Evolutionary conservation across 1,140 invertebrate genomes (phyloP), one percentile per base, ranked within the genome.

Genomic region (Phymastichus coffea): DNA sequence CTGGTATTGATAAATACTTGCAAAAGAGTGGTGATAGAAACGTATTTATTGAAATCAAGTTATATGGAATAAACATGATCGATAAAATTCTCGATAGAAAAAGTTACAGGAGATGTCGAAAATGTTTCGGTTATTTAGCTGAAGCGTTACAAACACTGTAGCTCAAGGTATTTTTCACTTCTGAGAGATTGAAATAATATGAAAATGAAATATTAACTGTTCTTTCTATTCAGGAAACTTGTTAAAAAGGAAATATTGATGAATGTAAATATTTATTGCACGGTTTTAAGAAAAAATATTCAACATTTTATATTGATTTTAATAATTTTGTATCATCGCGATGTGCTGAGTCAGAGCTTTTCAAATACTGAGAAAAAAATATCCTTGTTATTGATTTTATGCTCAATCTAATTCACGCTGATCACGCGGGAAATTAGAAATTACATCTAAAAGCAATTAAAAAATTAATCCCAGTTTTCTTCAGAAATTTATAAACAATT

Each of bases 1-100:
- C 17, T 38, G 51, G 43, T 9, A 60, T 66, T 17, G 60, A 57
- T n/a, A 59, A 57, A 46, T 66, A 60, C 48, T 30, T 66, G 8
- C 30, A 37, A 41, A 44, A 38, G n/a, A 63, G 61, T 54, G 64
- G 61, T 7, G 28, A 57, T 19, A 57, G 63, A 35, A 23, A 60
- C 43, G 8, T 66, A 4, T 57, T 66, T 14, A 20, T 61, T 17
- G 53, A 66, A 46, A 63, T 25, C 9, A 17, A 43, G 9, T 33
- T 43, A 26, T 63, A 46, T 43, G 52, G 52, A 4, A 9, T 44
- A 9, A 33, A 20, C 4, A 40, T 46, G 19, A 37, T 28, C 3
- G 53, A 66, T 9, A 53, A 66, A 57, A 43, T 63, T 14, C 20
- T 66, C 0, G 49, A 53, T 19, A 61, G 57, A 12, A 46, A 40